Evolutionary conservation across 2,113 vertebrate genomes (phyloP).

Genomic region (Neotoma lepida): DNA sequence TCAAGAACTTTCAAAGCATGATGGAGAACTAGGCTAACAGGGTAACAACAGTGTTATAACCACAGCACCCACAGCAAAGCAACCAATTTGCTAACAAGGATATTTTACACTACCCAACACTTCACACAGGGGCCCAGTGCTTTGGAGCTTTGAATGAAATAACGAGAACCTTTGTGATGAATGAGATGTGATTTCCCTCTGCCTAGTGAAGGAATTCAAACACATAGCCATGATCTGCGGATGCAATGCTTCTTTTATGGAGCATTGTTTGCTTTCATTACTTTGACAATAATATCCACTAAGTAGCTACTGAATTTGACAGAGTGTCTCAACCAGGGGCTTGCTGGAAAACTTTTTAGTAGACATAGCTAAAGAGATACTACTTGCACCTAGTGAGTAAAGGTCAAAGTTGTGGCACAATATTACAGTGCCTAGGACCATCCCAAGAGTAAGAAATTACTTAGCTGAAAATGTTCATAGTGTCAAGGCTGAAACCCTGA

Average conservation of each 20-base stretch:
- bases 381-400: not conserved
- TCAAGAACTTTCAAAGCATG: not conserved
- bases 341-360: not conserved
- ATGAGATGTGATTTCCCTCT: not conserved
- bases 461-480: not conserved
- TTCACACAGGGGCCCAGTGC: not conserved
- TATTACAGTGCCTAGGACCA: not conserved
- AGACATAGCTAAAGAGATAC: not conserved
- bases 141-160: constrained; percentile 66
- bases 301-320: not conserved
- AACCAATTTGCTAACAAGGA: constrained; percentile 31
- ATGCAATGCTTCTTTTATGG: constrained; percentile 1
- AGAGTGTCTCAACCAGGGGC: not conserved
- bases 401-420: not conserved
- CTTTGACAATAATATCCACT: not conserved
- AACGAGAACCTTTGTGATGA: not conserved
- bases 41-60: not conserved
- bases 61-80: not conserved
- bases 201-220: not conserved
- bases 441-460: not conserved
- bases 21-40: not conserved
- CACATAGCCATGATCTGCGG: not conserved
- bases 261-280: not conserved
- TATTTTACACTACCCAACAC: not conserved
- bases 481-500: not conserved